Evolutionary conservation across 2,113 vertebrate genomes (phyloP), one percentile per base, ranked within the genome.

Genomic region (Tetrao urogallus): DNA sequence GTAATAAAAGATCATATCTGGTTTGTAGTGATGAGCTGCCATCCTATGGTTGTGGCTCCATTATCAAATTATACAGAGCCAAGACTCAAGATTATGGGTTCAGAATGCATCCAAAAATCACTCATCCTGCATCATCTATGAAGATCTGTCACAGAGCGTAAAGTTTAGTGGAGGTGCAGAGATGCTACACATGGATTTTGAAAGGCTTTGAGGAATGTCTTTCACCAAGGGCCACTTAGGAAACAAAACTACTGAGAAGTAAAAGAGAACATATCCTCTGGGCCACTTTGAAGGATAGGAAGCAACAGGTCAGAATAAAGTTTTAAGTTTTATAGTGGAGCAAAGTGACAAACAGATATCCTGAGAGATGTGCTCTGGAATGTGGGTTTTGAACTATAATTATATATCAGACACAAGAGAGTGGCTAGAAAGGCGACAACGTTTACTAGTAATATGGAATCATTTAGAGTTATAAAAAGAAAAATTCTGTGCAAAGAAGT

Each of bases 31-130:
- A 13, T 21, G 42, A 30, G 7, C 28, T 87, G 48, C 13, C 13
- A 6, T 36, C 2, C 0, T 17, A 17, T 8, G 6, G 11, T 25
- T 56, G 15, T 20, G 45, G 14, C 32, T 11, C 8, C 66, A 16
- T 21, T 40, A 80, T 42, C 17, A 93, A 81, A 90, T 34, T 78
- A 34, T 21, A 60, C 3, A 12, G 21, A 28, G 12, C 12, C 34
- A 65, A 79, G 38, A 47, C 32, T 63, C 4, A 75, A 52, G 5
- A 63, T 38, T 63, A 17, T 27, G 36, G 36, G 10, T 81, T 24
- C 45, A 74, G 56, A 77, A 56, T 13, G 70, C n/a, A 58, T 24
- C 12, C 20, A 12, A 8, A 61, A 54, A 45, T 48, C 27, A 43
- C 6, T 13, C 43, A 25, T 13, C 28, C 7, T 42, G 36, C 11